Evolutionary conservation across 2,113 vertebrate genomes (phyloP).

Genomic region (Vanacampus margaritifer): DNA sequence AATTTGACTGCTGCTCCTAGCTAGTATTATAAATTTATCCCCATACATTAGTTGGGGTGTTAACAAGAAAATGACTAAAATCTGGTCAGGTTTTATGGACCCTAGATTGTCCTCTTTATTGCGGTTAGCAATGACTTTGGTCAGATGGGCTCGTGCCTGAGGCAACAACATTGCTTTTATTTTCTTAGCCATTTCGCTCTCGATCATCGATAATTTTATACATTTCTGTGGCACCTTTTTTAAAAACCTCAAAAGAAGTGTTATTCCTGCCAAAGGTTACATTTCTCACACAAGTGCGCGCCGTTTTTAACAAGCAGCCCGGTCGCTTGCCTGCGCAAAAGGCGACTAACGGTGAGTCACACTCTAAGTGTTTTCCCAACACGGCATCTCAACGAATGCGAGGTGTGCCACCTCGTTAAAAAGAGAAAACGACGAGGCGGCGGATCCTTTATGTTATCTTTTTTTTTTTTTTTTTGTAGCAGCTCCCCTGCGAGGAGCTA

Average conservation of each 20-base stretch:
- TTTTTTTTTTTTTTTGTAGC: not conserved
- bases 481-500: not conserved
- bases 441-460: not conserved
- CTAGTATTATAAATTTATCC: not conserved
- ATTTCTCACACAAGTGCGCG: not conserved
- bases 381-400: not conserved
- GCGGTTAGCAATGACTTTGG: constrained; percentile 2
- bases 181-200: not conserved
- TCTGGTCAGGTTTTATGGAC: not conserved
- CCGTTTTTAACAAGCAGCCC: not conserved
- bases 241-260: not conserved
- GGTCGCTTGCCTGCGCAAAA: not conserved
- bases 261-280: not conserved
- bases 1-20: not conserved
- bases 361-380: not conserved
- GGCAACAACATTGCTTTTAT: not conserved
- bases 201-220: not conserved
- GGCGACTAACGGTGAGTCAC: not conserved
- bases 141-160: not conserved
- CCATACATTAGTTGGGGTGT: not conserved
- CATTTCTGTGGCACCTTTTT: not conserved
- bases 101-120: not conserved
- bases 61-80: constrained; percentile 3
- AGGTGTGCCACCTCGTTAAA: constrained; percentile 5
- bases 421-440: not conserved